Evolutionary conservation across 2,888 invertebrate genomes (phyloP).

Genomic region (Amblyteles armatorius): DNA sequence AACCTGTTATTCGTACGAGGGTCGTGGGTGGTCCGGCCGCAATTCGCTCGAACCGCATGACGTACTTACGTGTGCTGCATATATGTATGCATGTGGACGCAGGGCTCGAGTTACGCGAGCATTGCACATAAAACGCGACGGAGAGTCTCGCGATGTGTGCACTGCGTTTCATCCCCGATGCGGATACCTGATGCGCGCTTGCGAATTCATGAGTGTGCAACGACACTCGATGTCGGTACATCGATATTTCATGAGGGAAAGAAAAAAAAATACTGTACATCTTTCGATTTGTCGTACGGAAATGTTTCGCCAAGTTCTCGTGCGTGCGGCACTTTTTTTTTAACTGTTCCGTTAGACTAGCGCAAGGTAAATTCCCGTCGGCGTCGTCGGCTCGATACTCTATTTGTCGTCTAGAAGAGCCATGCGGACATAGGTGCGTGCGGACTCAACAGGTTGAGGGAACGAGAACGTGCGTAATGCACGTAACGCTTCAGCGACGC

Average conservation of each 20-base stretch:
- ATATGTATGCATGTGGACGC: not conserved
- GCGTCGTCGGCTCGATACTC: not conserved
- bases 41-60: conserved; percentile 10
- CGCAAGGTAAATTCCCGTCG: not conserved
- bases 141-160: conserved; percentile 20
- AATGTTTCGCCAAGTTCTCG: not conserved
- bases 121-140: not conserved
- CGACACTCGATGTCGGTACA: not conserved
- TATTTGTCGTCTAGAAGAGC: not conserved
- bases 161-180: conserved; percentile 25
- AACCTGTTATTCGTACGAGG: conserved; percentile 66
- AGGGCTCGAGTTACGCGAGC: not conserved
- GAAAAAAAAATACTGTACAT: not conserved
- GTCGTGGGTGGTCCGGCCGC: conserved; percentile 32
- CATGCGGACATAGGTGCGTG: not conserved
- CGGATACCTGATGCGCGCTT: conserved; percentile 18
- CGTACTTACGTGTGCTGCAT: not conserved
- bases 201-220: not conserved
- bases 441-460: conserved; percentile 40
- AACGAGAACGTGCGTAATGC: not conserved
- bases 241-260: conserved; percentile 8
- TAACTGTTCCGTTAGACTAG: not conserved
- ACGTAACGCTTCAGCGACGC: not conserved
- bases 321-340: not conserved
- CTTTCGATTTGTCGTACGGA: not conserved